Conservation (phyloP, 2,113 vertebrate species). For the Myrmecobius fasciatus region DNA sequence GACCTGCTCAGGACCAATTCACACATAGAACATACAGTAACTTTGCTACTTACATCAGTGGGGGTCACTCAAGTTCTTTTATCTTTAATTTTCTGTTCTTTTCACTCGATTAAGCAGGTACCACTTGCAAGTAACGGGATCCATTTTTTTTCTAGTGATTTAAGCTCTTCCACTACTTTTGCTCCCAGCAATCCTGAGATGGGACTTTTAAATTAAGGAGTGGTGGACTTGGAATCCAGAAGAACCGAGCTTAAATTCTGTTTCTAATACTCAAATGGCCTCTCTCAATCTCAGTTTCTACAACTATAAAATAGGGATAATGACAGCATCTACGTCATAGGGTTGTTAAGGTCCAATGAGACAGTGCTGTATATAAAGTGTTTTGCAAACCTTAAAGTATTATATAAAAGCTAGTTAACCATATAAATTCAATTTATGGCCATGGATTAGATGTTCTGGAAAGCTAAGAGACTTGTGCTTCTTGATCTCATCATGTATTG, state of each 20-base stretch:
- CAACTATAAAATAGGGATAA: not conserved
- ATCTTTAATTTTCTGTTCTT: not conserved
- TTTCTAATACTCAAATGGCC: not conserved
- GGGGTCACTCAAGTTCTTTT: not conserved
- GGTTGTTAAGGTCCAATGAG: not conserved
- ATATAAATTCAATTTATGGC: not conserved
- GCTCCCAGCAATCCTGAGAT: not conserved
- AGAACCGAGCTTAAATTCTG: not conserved
- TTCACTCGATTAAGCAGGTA: not conserved
- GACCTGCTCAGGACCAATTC: too few relatives aligned
- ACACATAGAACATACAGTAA: not conserved
- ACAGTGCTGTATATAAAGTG: not conserved
- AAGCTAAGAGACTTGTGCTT: too few relatives aligned
- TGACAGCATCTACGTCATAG: not conserved
- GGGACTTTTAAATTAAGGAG: not conserved
- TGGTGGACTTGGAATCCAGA: too few relatives aligned
- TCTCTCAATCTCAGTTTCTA: not conserved
- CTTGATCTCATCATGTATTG: too few relatives aligned
- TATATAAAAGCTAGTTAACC: not conserved
- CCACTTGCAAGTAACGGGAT: not conserved
- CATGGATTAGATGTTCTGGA: not conserved
- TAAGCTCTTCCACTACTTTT: not conserved
- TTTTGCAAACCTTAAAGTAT: not conserved
- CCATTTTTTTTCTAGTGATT: not conserved
- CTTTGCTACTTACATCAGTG: not conserved